phyloP scores from a whole-genome alignment of 2,888 invertebrate genomes.

The Hyposoter didymator region DNA sequence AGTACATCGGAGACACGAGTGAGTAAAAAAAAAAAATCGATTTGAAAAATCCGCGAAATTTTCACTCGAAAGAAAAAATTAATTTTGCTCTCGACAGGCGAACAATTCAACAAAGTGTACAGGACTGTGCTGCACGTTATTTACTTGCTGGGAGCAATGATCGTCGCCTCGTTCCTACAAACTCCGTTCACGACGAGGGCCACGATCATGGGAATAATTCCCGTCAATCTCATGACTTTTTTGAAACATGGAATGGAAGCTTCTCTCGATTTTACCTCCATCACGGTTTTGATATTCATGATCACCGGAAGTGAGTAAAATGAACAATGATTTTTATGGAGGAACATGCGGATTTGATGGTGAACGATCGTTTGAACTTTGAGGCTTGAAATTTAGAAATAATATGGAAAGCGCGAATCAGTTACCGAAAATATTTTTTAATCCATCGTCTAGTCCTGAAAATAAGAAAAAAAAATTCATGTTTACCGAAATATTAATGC shows the following conservation, averaged over 20 bases:
- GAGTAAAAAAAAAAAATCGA: conserved; percentile 12
- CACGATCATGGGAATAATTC: conserved; percentile 79
- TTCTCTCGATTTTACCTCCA: conserved; percentile 80
- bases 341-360: too few relatives aligned
- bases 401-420: too few relatives aligned
- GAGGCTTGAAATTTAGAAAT: too few relatives aligned
- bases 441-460: too few relatives aligned
- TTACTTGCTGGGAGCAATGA: conserved; percentile 81
- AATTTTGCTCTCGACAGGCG: conserved; percentile 72
- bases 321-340: conserved; percentile 1
- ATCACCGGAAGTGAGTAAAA: conserved; percentile 80
- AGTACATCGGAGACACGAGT: conserved; percentile 81
- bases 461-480: too few relatives aligned
- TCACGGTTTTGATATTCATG: conserved; percentile 79
- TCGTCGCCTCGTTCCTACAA: conserved; percentile 81
- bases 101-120: conserved; percentile 79
- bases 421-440: too few relatives aligned
- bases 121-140: conserved; percentile 75
- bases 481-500: too few relatives aligned
- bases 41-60: not conserved
- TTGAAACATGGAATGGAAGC: conserved; percentile 80
- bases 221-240: conserved; percentile 79
- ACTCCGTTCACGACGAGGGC: conserved; percentile 80
- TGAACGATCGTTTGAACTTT: too few relatives aligned
- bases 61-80: not conserved